Conservation (phyloP, 1,140 invertebrate genomes). For the Drosophila sp. region DNA sequence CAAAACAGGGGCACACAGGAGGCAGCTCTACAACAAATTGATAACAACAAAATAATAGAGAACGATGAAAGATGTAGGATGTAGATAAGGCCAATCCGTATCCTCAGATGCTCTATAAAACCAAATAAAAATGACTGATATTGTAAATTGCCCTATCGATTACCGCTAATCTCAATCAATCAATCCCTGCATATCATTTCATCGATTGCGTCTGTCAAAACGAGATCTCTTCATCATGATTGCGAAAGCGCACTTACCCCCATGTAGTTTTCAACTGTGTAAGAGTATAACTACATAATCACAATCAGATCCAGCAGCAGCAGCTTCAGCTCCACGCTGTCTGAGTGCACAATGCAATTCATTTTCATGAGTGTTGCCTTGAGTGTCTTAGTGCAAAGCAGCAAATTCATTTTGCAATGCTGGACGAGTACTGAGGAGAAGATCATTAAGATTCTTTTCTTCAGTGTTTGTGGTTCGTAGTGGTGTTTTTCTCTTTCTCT, state of each 20-base stretch:
- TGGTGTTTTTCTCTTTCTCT: too few relatives aligned
- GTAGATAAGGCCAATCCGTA: constrained; percentile 2
- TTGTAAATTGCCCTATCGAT: too few relatives aligned
- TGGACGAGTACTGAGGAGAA: constrained; percentile 7
- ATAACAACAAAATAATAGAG: constrained; percentile 53
- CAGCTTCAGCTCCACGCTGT: constrained; percentile 62
- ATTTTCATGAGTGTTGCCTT: constrained; percentile 29
- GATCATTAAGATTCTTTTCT: constrained; percentile 2
- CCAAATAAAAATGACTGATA: not conserved
- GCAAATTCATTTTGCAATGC: constrained; percentile 75
- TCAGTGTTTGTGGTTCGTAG: not conserved
- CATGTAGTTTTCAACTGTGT: constrained; percentile 22
- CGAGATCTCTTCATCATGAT: not conserved
- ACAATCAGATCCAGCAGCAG: constrained; percentile 29
- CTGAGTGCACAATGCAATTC: constrained; percentile 53
- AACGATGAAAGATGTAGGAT: not conserved
- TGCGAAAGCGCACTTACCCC: not conserved
- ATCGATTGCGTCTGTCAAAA: too few relatives aligned
- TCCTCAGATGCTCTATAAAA: constrained; percentile 33
- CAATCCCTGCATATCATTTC: not conserved
- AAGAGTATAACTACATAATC: constrained; percentile 29
- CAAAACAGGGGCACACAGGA: constrained; percentile 18
- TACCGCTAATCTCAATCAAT: too few relatives aligned
- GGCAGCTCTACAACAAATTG: constrained; percentile 55
- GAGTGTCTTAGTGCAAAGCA: constrained; percentile 53